Evolutionary conservation across 53 echinoderm and acorn worm species (phyloP), one percentile per base, ranked within the genome.

Genomic region (Paracentrotus lividus): DNA sequence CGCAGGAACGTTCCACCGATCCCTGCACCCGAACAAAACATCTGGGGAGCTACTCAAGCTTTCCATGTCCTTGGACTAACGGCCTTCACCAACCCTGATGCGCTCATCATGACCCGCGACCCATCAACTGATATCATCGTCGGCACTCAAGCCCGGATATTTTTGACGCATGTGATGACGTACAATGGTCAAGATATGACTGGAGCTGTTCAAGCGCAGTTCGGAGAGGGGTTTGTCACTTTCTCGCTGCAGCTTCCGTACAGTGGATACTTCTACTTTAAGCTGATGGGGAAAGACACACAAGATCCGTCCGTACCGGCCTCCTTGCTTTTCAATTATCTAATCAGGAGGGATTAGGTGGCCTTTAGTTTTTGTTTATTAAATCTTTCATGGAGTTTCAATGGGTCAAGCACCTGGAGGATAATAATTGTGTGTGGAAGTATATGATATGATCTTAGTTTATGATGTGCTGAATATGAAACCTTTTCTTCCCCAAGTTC

Each of bases 11-110:
- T 94, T 31, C 51, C 51, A 36, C 96, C 96, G 20, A 94, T 96
- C 84, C 98, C 98, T 16, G 5, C 38, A 1, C 91, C 96, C 1
- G 84, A 85, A 31, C 49, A 77, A 23, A 89, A 93, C 1, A 2
- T 49, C 5, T 98, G 98, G 98, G 98, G 96, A 49, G 95, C 95
- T 23, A 86, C 88, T 12, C 10, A 8, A 33, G 96, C 96, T 44
- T 96, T 96, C 49, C 45, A 61, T 23, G 34, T 67, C 5, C 93
- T 97, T 1, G 96, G 95, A 13, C 77, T 99, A 42, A 53, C 94
- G 4, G 56, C 93, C 24, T 94, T 97, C 76, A 97, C 95, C 52
- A 94, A 99, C 49, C 89, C 93, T 1, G 97, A 99, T 77, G 95
- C 99, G 0, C 94, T 94, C 58, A 93, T 99, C 32, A 77, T 76